phyloP scores from a whole-genome alignment of 2,888 invertebrate genomes.

The Eledona agricola region DNA sequence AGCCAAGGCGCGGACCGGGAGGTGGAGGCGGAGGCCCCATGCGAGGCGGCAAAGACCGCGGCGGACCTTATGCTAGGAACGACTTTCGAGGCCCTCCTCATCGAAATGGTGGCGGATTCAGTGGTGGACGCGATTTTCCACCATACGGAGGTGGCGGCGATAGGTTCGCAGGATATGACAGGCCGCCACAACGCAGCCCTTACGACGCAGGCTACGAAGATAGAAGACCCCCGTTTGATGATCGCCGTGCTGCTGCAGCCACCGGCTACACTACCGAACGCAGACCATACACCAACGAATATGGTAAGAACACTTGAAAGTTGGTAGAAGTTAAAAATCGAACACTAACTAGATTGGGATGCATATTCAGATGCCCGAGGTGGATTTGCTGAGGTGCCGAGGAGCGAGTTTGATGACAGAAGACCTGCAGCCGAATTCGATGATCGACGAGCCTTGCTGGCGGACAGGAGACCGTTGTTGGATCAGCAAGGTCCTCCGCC shows the following conservation, averaged over 20 bases:
- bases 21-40: conserved; percentile 65
- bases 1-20: conserved; percentile 71
- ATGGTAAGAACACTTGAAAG: conserved; percentile 18
- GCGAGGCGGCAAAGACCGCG: conserved; percentile 65
- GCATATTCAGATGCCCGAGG: conserved; percentile 27
- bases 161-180: conserved; percentile 43
- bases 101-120: conserved; percentile 41
- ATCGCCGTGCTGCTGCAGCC: conserved; percentile 42
- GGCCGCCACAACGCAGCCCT: conserved; percentile 34
- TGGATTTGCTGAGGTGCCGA: conserved; percentile 36
- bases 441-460: conserved; percentile 48
- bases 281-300: conserved; percentile 29
- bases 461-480: conserved; percentile 50
- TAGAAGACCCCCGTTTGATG: conserved; percentile 38
- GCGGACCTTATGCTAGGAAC: conserved; percentile 54
- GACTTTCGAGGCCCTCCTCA: conserved; percentile 46
- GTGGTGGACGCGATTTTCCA: conserved; percentile 44
- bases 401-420: conserved; percentile 51
- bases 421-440: conserved; percentile 48
- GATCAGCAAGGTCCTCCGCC: conserved; percentile 45
- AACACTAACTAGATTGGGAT: conserved; percentile 22
- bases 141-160: conserved; percentile 45
- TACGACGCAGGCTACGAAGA: conserved; percentile 39
- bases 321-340: conserved; percentile 8
- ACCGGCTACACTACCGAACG: conserved; percentile 32